Conservation (phyloP, 2,888 invertebrate species). For the Drosophila nr. fundita region DNA sequence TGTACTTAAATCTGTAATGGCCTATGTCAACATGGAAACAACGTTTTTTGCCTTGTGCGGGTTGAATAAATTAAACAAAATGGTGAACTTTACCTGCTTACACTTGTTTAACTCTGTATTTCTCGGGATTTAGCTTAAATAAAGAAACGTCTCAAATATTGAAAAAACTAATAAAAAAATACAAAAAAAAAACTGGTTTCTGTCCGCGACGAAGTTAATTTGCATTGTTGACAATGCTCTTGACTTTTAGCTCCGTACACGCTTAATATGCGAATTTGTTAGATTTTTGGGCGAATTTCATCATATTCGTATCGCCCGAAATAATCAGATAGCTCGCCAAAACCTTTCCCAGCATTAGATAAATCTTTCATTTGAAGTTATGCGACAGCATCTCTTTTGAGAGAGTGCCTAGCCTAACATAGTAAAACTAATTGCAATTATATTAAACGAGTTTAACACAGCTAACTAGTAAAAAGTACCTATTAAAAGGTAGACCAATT, state of each 20-base stretch:
- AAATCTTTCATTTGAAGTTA: neutral
- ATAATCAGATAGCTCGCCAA: constrained; percentile 6
- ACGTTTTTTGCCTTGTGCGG: constrained; percentile 22
- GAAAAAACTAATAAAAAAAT: neutral
- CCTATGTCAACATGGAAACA: constrained; percentile 33
- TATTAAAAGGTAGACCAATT: neutral
- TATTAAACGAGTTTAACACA: neutral
- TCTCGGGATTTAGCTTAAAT: constrained; percentile 13
- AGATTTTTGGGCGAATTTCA: constrained; percentile 22
- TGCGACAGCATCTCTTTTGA: neutral
- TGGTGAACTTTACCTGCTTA: constrained; percentile 17
- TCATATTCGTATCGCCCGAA: constrained; percentile 27
- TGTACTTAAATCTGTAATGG: constrained; percentile 33
- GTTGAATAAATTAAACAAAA: neutral
- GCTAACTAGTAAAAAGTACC: neutral
- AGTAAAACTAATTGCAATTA: too few species aligned
- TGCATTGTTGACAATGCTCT: constrained; percentile 41
- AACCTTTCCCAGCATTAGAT: neutral
- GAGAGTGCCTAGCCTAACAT: constrained; percentile 1
- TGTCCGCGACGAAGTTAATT: constrained; percentile 44
- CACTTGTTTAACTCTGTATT: constrained; percentile 1
- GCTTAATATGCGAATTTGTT: constrained; percentile 3
- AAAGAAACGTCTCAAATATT: constrained; percentile 9
- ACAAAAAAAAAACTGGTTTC: constrained; percentile 37
- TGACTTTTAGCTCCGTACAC: neutral